A percentile compares a stretch with the other conserved stretches of the same genome.
These are phyloP conservation scores for Rhinichthys osculus DNA, from an alignment of 2,797 vertebrate genomes.

Conservation along the genomic window DNA sequence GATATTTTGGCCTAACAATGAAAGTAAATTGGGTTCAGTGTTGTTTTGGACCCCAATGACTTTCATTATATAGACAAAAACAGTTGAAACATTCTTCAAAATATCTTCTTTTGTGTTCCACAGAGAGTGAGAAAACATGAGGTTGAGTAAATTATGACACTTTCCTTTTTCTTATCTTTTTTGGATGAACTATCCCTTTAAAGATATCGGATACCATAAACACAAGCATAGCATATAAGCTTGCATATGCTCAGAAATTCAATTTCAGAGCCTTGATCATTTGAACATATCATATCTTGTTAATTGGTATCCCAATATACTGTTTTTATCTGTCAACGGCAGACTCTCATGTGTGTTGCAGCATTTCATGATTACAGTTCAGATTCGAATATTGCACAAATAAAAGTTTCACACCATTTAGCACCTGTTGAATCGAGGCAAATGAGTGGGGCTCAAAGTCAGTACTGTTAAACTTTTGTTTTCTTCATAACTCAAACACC, in stretches of 20 bases:
- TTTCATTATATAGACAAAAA: not conserved
- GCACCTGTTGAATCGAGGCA: constrained; percentile 7
- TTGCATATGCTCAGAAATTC: not conserved
- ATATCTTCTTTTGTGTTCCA: not conserved
- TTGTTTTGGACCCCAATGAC: not conserved
- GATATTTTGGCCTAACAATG: not conserved
- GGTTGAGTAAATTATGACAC: not conserved
- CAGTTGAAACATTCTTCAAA: not conserved
- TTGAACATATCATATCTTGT: not conserved
- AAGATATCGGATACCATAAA: not conserved
- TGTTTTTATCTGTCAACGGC: not conserved
- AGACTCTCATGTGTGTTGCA: not conserved
- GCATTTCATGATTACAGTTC: not conserved
- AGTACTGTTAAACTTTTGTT: constrained; percentile 10
- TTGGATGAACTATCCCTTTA: not conserved
- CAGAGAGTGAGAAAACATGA: not conserved
- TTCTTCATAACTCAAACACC: constrained; percentile 4
- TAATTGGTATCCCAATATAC: constrained; percentile 5
- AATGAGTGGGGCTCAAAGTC: constrained; percentile 4
- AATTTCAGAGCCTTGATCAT: not conserved
- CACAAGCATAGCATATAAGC: not conserved
- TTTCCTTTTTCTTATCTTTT: not conserved
- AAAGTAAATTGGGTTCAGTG: not conserved
- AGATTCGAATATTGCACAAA: constrained; percentile 6
- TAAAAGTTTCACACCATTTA: not conserved